Percentiles rank a stretch among this genome's conserved stretches.
Evolutionary conservation across 2,113 vertebrate species (phyloP).

Genomic region (Arvicanthis niloticus): DNA sequence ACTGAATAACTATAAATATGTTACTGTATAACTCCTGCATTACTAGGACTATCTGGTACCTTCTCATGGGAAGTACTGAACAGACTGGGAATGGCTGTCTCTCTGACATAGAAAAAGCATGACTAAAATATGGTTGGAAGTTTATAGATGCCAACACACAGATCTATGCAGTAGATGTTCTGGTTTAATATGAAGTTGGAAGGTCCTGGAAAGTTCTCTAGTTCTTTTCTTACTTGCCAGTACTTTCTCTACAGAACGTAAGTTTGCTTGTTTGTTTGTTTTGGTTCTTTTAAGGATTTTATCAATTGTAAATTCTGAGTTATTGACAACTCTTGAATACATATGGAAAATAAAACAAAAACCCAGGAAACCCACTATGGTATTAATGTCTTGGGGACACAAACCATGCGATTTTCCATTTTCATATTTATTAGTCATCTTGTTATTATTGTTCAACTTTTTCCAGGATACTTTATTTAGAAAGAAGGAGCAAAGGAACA

Average conservation of each 20-base stretch:
- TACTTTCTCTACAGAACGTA: background rate
- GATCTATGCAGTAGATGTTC: background rate
- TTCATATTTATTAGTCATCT: background rate
- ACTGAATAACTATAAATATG: background rate
- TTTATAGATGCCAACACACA: background rate
- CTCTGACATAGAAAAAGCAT: background rate
- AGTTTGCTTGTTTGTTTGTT: too few species aligned
- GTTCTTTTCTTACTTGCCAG: background rate
- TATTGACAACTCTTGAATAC: background rate
- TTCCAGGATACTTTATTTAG: background rate
- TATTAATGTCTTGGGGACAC: background rate
- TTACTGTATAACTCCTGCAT: background rate
- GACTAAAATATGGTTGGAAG: background rate
- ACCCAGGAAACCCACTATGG: background rate
- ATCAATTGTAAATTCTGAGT: background rate
- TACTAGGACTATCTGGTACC: too few species aligned
- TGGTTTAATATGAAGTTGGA: background rate
- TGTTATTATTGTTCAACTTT: background rate
- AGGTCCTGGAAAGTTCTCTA: background rate
- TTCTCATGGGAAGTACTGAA: background rate
- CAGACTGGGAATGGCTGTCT: background rate
- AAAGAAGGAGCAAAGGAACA: background rate
- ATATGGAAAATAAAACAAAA: background rate
- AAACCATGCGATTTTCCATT: background rate
- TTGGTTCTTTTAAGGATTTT: background rate